Percentiles rank a stretch among this genome's conserved stretches.
phyloP scores from a whole-genome alignment of 1,140 invertebrate genomes.

The Telenomus remus region DNA sequence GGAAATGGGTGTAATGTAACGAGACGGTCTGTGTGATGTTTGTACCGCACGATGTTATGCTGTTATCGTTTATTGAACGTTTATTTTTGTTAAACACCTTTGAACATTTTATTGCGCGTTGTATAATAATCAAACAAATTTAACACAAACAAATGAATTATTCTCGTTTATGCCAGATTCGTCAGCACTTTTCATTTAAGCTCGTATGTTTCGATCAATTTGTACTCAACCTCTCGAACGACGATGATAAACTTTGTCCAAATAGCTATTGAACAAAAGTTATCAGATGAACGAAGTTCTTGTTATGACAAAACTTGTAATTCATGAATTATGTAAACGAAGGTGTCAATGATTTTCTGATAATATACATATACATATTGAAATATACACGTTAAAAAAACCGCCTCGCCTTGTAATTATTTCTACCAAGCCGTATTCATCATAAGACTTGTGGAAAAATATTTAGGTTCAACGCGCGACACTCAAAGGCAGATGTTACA shows the following conservation, averaged over 20 bases:
- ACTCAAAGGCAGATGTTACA: too few species aligned
- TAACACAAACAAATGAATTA: slow-evolving; percentile 15
- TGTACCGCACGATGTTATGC: slow-evolving; percentile 13
- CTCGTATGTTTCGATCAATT: too few species aligned
- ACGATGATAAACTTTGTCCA: too few species aligned
- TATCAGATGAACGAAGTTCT: slow-evolving; percentile 18
- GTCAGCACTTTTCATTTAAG: slow-evolving; percentile 5
- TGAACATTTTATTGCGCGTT: slow-evolving; percentile 38
- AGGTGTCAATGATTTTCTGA: slow-evolving; percentile 56
- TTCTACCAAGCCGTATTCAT: not conserved
- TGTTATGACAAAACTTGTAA: slow-evolving; percentile 47
- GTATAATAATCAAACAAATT: slow-evolving; percentile 17
- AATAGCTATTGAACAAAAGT: not conserved
- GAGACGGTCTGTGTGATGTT: slow-evolving; percentile 29
- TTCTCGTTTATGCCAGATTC: not conserved
- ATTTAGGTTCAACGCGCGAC: too few species aligned
- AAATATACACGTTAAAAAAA: slow-evolving; percentile 50
- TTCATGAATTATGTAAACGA: slow-evolving; percentile 41
- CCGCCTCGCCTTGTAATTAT: not conserved
- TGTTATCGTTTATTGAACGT: slow-evolving; percentile 29
- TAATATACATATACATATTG: slow-evolving; percentile 45
- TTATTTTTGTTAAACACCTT: slow-evolving; percentile 28
- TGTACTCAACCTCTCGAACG: too few species aligned
- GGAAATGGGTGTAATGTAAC: slow-evolving; percentile 22
- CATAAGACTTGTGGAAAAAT: too few species aligned